Evolutionary conservation across 1,140 invertebrate species (phyloP).

Genomic region (Drosophila santomea): DNA sequence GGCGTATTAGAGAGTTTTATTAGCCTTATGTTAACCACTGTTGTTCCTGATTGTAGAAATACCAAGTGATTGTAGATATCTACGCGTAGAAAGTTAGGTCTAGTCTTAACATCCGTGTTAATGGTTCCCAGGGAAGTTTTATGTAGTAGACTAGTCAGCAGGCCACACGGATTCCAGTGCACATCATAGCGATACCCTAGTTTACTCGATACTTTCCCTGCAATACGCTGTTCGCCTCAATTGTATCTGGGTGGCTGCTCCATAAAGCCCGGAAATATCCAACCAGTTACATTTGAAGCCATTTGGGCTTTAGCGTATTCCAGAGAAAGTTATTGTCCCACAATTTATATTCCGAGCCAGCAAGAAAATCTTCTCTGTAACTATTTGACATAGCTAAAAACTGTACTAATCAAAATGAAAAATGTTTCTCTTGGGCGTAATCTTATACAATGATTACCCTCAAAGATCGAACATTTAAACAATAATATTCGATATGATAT

Average conservation of each 20-base stretch:
- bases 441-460: slow-evolving; percentile 50
- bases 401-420: slow-evolving; percentile 73
- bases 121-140: slow-evolving; percentile 26
- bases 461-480: slow-evolving; percentile 67
- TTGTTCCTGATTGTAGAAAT: slow-evolving; percentile 81
- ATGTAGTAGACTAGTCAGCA: slow-evolving; percentile 30
- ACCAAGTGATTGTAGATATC: slow-evolving; percentile 70
- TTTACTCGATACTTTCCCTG: slow-evolving; percentile 32
- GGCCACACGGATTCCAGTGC: slow-evolving; percentile 27
- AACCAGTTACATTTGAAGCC: slow-evolving; percentile 26
- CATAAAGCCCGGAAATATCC: slow-evolving; percentile 58
- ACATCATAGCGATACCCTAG: slow-evolving; percentile 23
- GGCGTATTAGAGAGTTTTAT: slow-evolving; percentile 22
- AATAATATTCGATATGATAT: slow-evolving; percentile 71
- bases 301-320: slow-evolving; percentile 60
- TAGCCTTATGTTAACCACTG: slow-evolving; percentile 43
- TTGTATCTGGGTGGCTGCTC: slow-evolving; percentile 50
- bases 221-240: slow-evolving; percentile 35
- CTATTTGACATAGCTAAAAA: slow-evolving; percentile 64
- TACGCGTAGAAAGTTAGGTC: slow-evolving; percentile 50
- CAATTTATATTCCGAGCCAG: not conserved
- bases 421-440: slow-evolving; percentile 73
- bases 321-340: slow-evolving; percentile 30
- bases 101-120: slow-evolving; percentile 41
- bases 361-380: slow-evolving; percentile 8